Evolutionary conservation across 1,140 invertebrate species (phyloP).

Genomic region (Drosophila kepulauana): DNA sequence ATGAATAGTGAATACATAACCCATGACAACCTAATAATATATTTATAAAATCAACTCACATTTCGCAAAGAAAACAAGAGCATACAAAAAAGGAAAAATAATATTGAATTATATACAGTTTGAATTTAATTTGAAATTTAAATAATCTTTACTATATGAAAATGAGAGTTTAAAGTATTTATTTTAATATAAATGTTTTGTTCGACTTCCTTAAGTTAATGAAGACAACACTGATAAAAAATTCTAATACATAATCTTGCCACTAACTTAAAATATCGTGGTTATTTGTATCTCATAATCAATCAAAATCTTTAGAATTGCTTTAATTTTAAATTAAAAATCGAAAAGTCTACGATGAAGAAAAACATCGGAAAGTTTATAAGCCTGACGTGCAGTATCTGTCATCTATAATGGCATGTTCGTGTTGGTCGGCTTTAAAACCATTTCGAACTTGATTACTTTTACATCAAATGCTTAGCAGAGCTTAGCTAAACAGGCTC

Average conservation of each 20-base stretch:
- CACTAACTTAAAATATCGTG: no score
- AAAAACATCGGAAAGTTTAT: not conserved
- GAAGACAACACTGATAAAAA: not conserved
- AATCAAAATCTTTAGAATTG: constrained; percentile 2
- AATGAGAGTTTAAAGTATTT: no score
- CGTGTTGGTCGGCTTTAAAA: constrained; percentile 37
- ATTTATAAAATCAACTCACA: not conserved
- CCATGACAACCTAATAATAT: constrained; percentile 14
- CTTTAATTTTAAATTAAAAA: not conserved
- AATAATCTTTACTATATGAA: no score
- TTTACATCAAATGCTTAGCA: constrained; percentile 32
- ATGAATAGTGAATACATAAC: constrained; percentile 16
- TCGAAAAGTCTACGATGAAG: not conserved
- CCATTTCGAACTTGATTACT: constrained; percentile 44
- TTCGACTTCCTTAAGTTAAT: no score
- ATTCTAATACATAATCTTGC: no score
- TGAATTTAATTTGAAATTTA: no score
- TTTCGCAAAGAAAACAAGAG: no score
- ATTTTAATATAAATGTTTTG: no score
- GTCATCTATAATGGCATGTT: constrained; percentile 16
- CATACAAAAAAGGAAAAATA: no score
- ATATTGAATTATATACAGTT: no score
- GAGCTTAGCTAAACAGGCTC: constrained; percentile 7
- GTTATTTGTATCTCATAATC: not conserved
- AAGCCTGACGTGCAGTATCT: constrained; percentile 3